These are phyloP conservation scores for Anoplophora glabripennis DNA, from an alignment of 1,140 invertebrate genomes.

Conservation along the genomic window DNA sequence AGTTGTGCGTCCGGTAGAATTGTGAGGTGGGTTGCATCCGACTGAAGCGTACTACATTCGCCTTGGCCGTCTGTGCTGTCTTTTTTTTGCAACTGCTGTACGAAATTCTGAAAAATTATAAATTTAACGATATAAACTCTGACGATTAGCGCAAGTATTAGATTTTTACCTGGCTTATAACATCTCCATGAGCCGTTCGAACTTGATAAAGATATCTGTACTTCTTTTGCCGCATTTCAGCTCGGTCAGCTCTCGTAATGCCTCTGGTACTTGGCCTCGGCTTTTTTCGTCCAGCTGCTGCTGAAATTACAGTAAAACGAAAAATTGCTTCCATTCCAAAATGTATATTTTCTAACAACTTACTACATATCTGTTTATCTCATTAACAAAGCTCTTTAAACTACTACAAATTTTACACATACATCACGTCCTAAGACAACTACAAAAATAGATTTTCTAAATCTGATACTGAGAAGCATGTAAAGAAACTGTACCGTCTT, in stretches of 20 bases:
- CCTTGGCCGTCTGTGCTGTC: constrained; percentile 52
- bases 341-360: no score
- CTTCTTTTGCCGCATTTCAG: constrained; percentile 75
- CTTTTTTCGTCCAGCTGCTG: constrained; percentile 43
- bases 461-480: no score
- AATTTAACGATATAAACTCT: no score
- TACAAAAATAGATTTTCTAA: no score
- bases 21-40: constrained; percentile 69
- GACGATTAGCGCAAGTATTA: not conserved
- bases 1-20: constrained; percentile 57
- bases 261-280: constrained; percentile 49
- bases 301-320: constrained; percentile 26
- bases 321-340: not conserved
- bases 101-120: constrained; percentile 64
- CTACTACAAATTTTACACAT: no score
- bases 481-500: constrained; percentile 51
- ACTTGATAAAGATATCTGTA: constrained; percentile 88
- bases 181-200: constrained; percentile 81
- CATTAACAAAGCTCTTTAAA: no score
- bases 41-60: constrained; percentile 72
- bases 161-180: constrained; percentile 74
- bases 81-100: constrained; percentile 74
- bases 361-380: no score
- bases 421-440: no score
- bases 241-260: constrained; percentile 66